Percentiles rank a stretch among this genome's conserved stretches.
phyloP scores from a whole-genome alignment of 2,797 vertebrate genomes.

The Pseudopleuronectes americanus region DNA sequence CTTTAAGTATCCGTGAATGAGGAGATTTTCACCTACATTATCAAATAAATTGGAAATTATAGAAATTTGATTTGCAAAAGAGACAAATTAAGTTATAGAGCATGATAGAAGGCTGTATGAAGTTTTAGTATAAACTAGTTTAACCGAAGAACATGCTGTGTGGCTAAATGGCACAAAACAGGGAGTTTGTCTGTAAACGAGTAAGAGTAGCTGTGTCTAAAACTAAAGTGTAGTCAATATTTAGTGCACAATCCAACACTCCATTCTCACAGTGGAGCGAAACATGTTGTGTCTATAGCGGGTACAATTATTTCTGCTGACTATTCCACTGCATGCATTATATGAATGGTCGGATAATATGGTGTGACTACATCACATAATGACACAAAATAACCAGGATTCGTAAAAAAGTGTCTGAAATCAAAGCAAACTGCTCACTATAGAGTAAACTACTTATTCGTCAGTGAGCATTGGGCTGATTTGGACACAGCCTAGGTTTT shows the following conservation, averaged over 20 bases:
- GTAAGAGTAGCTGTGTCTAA: neutral
- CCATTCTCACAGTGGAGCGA: neutral
- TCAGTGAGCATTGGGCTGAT: neutral
- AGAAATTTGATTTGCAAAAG: no score
- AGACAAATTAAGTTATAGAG: no score
- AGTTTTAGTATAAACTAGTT: neutral
- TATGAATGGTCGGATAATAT: neutral
- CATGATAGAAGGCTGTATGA: no score
- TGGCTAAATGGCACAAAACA: neutral
- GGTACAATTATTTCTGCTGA: neutral
- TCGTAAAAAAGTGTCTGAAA: neutral
- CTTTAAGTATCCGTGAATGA: no score
- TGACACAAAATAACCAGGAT: neutral
- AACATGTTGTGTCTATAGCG: neutral
- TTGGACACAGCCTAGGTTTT: slow-evolving; percentile 1
- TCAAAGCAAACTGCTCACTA: neutral
- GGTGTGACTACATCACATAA: neutral
- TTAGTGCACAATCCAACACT: neutral
- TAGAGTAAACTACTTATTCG: neutral
- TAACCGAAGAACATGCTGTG: neutral
- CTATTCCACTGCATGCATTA: neutral
- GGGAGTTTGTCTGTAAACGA: slow-evolving; percentile 12
- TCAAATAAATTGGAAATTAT: no score
- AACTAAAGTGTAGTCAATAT: neutral
- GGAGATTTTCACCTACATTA: no score